A percentile compares a stretch with the other conserved stretches of the same genome.
phyloP scores from a whole-genome alignment of 2,888 invertebrate genomes.

The Epistrophe eligans region DNA sequence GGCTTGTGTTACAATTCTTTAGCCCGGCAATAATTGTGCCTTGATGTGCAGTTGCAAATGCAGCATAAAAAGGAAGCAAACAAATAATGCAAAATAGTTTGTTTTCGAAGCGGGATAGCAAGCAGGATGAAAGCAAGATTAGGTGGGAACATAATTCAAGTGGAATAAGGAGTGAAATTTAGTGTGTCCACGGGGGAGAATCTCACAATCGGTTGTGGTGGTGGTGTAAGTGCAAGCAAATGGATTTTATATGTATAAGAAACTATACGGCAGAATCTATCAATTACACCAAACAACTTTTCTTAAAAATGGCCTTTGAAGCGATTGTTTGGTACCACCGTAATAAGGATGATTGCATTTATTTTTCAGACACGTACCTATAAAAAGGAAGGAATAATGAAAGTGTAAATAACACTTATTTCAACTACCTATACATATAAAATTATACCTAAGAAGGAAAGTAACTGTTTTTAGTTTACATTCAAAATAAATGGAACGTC shows the following conservation, averaged over 20 bases:
- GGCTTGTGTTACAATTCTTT: slow-evolving; percentile 61
- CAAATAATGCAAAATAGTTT: slow-evolving; percentile 59
- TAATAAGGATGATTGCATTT: slow-evolving; percentile 11
- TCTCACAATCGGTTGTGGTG: not conserved
- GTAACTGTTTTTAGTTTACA: too few relatives aligned
- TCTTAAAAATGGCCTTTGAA: not conserved
- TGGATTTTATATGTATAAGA: slow-evolving; percentile 35
- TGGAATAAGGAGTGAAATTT: slow-evolving; percentile 18
- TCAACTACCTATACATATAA: too few relatives aligned
- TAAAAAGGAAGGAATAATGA: not conserved
- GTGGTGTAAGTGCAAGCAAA: slow-evolving; percentile 7
- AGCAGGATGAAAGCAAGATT: slow-evolving; percentile 42
- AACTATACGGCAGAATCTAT: slow-evolving; percentile 31
- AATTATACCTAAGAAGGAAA: too few relatives aligned
- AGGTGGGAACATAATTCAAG: slow-evolving; percentile 54
- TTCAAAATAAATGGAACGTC: too few relatives aligned
- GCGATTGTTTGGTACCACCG: not conserved
- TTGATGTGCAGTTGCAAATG: slow-evolving; percentile 3
- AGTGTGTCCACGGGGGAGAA: slow-evolving; percentile 21
- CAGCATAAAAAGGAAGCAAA: slow-evolving; percentile 14
- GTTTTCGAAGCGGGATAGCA: slow-evolving; percentile 39
- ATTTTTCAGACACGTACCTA: not conserved
- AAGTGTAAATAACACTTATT: not conserved
- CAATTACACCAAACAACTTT: slow-evolving; percentile 23
- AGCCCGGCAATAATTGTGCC: slow-evolving; percentile 19